Evolutionary conservation across 1,140 invertebrate genomes (phyloP), one percentile per base, ranked within the genome.

Genomic region (Bicyclus anynana): DNA sequence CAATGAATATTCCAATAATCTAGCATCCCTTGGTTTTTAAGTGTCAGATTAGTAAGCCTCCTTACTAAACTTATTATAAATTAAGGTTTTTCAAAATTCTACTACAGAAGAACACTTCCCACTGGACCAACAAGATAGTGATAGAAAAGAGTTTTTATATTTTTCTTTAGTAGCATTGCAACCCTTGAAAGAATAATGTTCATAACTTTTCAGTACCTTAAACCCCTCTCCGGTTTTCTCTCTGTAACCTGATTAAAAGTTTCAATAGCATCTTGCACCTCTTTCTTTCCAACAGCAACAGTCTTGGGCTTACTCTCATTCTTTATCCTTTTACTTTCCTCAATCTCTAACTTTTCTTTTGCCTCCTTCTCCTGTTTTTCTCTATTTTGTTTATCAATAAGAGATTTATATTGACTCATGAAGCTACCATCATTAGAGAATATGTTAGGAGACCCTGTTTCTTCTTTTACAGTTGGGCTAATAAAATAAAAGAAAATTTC

Each of bases 401-500:
- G 62, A 46, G 81, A 76, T 61, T 93, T 94, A 73, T 94, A 96
- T 53, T 95, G 93, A 74, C 94, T 94, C 65, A 96, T 84, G 74
- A 96, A 96, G 67, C 92, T 94, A 5, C 95, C 95, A 89, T 96
- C 95, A 88, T 95, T 95, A 16, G 92, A 92, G 81, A 95, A 96
- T 47, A 93, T 87, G 80, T 94, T 94, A 35, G 91, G 63, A 9
- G 76, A 73, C 16, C 67, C 64, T 42, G 70, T 69, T 0, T 84
- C 80, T 54, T 86, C 81, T 35, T 56, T 58, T 23, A 46, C 23
- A n/a, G 27, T 47, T 5, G 74, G 72, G 21, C 84, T 85, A n/a
- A 50, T 16, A 77, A 66, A 47, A 50, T 42, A 5, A 16, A n/a
- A 33, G 10, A 12, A 33, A 10, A 2, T 33, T 33, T 12, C 29